phyloP scores from a whole-genome alignment of 2,888 invertebrate species.

The Eudemis profundana region DNA sequence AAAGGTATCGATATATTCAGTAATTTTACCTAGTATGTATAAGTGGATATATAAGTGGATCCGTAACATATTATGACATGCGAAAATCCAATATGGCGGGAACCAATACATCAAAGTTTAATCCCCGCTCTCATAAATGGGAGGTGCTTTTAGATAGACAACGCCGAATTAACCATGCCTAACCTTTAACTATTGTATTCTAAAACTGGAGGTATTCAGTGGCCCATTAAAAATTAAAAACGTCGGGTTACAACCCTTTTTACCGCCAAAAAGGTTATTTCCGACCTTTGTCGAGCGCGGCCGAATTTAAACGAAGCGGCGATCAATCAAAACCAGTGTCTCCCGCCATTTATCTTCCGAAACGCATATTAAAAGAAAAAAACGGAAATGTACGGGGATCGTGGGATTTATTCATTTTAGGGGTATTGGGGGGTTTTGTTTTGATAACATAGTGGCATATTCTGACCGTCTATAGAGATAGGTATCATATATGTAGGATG shows the following conservation, averaged over 20 bases:
- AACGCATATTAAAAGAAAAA: conserved; percentile 77
- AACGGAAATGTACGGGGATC: conserved; percentile 52
- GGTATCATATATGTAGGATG: too few species aligned
- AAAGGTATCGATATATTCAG: too few species aligned
- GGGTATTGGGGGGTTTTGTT: conserved; percentile 6
- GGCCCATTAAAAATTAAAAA: conserved; percentile 42
- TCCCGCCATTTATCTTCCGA: conserved; percentile 76
- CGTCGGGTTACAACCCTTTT: conserved; percentile 34
- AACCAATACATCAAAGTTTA: too few species aligned
- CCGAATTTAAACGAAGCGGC: conserved; percentile 65
- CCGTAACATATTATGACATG: too few species aligned
- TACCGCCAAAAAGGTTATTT: conserved; percentile 40
- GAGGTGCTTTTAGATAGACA: conserved; percentile 11
- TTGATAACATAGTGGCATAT: conserved; percentile 12
- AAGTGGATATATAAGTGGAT: too few species aligned
- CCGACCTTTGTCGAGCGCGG: conserved; percentile 49
- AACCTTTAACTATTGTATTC: conserved; percentile 25
- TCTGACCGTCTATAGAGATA: too few species aligned
- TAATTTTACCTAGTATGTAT: too few species aligned
- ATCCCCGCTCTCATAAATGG: too few species aligned
- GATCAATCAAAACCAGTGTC: conserved; percentile 78
- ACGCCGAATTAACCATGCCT: conserved; percentile 11
- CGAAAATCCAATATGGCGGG: too few species aligned
- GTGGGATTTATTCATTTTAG: conserved; percentile 71
- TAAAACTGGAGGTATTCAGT: conserved; percentile 16